Evolutionary conservation across 2,113 vertebrate genomes (phyloP), one percentile per base, ranked within the genome.

Genomic region (Gymnobelideus leadbeateri): DNA sequence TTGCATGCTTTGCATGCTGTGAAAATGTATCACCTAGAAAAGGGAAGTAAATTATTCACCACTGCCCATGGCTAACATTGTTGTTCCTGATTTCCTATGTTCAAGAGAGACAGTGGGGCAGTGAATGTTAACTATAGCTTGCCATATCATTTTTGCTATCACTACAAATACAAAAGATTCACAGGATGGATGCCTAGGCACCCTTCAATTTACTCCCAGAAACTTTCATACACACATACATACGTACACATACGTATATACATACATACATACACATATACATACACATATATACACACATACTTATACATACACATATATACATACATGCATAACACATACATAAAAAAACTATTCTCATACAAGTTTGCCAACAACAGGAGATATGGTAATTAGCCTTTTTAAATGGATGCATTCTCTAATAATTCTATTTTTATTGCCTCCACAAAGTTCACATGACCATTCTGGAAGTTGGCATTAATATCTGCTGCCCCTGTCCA

Each of bases 11-110:
- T 93, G 31, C 53, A 53, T 93, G 28, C 11, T 21, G 55, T 93
- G 43, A 93, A 91, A 49, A 25, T 54, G 12, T 94, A 68, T 51
- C 31, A 43, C 37, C 37, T 43, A 43, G 68, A 84, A 84, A 84
- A 43, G 37, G 92, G 23, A 94, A 96, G 96, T 95, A 28, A 96
- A 95, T 95, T 96, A 96, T 97, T 97, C 90, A 96, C 0, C 92
- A 92, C 94, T 91, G 94, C 51, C 89, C 91, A 53, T 93, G 37
- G 54, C 53, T 95, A 89, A 94, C 90, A 91, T 89, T 92, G 11
- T n/a, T 92, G 16, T 46, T 95, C 91, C 92, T 95, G 54, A 95
- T 84, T 96, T 95, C 94, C 26, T 84, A 91, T 12, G 51, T 24
- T 89, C 57, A 93, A 91, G 3, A n/a, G 12, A 92, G 54, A 50